Evolutionary conservation across 1,140 invertebrate genomes (phyloP).

Genomic region (Drosophila nebulosa): DNA sequence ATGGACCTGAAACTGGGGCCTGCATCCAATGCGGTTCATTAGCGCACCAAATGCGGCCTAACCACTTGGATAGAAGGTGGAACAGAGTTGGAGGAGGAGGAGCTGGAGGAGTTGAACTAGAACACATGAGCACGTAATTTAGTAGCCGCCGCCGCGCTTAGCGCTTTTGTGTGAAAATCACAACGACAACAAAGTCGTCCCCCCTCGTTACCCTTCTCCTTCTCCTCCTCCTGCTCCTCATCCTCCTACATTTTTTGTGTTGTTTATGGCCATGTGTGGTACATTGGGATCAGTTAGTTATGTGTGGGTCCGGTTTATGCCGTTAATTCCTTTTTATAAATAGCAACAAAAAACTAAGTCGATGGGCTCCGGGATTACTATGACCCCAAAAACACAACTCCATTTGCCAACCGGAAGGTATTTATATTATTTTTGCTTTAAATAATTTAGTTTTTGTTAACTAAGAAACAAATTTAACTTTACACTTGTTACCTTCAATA

Average conservation of each 20-base stretch:
- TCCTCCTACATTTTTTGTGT: constrained; percentile 19
- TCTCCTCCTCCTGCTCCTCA: not conserved
- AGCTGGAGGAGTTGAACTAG: constrained; percentile 53
- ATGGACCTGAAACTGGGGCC: not conserved
- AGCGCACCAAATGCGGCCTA: constrained; percentile 66
- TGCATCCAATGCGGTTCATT: constrained; percentile 66
- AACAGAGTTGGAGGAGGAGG: not conserved
- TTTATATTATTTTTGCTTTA: too few relatives aligned
- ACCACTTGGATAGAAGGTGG: not conserved
- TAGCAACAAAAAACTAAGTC: constrained; percentile 35
- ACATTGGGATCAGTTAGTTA: constrained; percentile 64
- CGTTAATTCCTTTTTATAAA: constrained; percentile 79
- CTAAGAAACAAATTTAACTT: too few relatives aligned
- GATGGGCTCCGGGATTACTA: not conserved
- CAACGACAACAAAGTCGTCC: constrained; percentile 53
- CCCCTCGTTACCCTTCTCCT: not conserved
- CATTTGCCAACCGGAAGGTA: too few relatives aligned
- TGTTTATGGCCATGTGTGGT: constrained; percentile 68
- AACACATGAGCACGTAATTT: constrained; percentile 79
- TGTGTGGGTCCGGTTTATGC: constrained; percentile 72
- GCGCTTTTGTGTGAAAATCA: constrained; percentile 78
- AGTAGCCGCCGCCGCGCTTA: constrained; percentile 68
- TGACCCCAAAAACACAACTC: too few relatives aligned
- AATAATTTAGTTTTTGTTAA: too few relatives aligned
- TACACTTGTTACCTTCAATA: too few relatives aligned